Percentiles rank a stretch among this genome's conserved stretches.
These are phyloP conservation scores for Busseola fusca DNA, from an alignment of 2,888 invertebrate species.

Conservation along the genomic window DNA sequence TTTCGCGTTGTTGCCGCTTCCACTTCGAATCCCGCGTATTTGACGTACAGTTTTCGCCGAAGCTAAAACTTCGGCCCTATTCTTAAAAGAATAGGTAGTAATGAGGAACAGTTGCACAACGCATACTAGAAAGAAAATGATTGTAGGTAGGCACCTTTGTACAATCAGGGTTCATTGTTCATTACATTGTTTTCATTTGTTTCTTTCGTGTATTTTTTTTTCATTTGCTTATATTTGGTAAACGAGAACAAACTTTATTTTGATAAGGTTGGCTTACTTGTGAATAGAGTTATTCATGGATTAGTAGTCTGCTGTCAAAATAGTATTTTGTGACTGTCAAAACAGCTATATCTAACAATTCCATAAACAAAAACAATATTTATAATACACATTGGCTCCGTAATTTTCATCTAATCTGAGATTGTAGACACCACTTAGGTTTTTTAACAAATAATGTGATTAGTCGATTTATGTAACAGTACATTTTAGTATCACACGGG, in stretches of 20 bases:
- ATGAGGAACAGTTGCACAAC: too few species aligned
- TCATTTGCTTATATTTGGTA: background rate
- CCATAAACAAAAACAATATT: background rate
- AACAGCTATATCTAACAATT: background rate
- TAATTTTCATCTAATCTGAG: background rate
- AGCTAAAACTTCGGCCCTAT: too few species aligned
- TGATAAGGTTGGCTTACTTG: constrained; percentile 1
- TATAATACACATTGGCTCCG: rapidly evolving
- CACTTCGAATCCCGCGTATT: too few species aligned
- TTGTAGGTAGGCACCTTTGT: too few species aligned
- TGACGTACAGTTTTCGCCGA: too few species aligned
- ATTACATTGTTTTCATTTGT: constrained; percentile 10
- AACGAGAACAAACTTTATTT: constrained; percentile 21
- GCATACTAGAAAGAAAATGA: background rate
- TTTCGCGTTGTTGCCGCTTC: too few species aligned
- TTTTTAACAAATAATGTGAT: background rate
- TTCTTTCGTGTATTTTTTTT: background rate
- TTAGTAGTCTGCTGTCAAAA: background rate
- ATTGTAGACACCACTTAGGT: background rate
- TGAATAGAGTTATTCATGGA: constrained; percentile 24
- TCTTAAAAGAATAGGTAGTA: too few species aligned
- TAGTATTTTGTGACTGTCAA: background rate
- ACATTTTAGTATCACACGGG: constrained; percentile 8
- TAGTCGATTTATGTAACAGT: constrained; percentile 30
- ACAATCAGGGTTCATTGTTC: background rate